A percentile compares a stretch with the other conserved stretches of the same genome.
phyloP scores from a whole-genome alignment of 1,140 invertebrate genomes.

The Temnothorax nylanderi region DNA sequence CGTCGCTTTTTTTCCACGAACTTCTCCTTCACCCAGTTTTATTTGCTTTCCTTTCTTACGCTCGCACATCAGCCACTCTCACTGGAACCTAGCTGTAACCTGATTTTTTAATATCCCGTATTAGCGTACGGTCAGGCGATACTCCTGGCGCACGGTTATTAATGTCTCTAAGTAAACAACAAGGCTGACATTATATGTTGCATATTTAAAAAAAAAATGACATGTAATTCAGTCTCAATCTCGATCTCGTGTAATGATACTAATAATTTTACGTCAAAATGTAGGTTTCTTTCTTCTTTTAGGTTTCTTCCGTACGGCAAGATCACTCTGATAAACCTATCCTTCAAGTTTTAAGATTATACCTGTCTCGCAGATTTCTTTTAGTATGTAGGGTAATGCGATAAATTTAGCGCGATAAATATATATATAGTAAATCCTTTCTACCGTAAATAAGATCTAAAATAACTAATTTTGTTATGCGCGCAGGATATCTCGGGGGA shows the following conservation, averaged over 20 bases:
- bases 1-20: conserved; percentile 61
- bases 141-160: conserved; percentile 1
- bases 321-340: background rate
- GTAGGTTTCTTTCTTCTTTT: background rate
- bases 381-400: background rate
- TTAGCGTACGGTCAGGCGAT: conserved; percentile 21
- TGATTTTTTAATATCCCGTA: conserved; percentile 16
- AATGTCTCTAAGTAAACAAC: conserved; percentile 8
- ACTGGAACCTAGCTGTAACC: conserved; percentile 55
- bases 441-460: background rate
- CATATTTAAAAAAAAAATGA: background rate
- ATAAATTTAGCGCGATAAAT: conserved; percentile 6
- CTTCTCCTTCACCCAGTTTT: conserved; percentile 70
- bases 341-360: background rate
- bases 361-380: background rate
- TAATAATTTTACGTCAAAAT: background rate
- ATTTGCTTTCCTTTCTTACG: conserved; percentile 74
- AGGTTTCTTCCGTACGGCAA: background rate
- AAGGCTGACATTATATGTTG: background rate
- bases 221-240: background rate
- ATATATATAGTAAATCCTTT: background rate
- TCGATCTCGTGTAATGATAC: background rate
- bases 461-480: background rate
- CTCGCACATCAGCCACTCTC: conserved; percentile 63
- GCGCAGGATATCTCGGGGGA: background rate